These are phyloP conservation scores for Pelodiscus sinensis DNA, from an alignment of 2,113 vertebrate genomes.

Conservation along the genomic window DNA sequence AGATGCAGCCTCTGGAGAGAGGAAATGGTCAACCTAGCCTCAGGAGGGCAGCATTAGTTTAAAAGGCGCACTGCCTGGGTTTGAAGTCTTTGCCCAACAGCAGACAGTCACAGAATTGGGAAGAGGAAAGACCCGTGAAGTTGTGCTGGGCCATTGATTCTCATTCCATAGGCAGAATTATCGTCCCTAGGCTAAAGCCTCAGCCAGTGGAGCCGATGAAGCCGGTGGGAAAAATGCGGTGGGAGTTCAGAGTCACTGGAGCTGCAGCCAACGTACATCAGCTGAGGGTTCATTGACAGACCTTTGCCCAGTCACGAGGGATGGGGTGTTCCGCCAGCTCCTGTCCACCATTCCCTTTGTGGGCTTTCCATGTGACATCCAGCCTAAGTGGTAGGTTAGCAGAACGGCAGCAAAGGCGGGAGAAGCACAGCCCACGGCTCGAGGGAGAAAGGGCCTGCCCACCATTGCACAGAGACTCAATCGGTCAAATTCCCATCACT, in stretches of 20 bases:
- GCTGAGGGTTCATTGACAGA: neutral
- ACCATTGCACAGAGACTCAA: accelerated
- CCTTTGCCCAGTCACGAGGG: too few species aligned
- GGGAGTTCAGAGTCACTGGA: neutral
- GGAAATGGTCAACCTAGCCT: accelerated
- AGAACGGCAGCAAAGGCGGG: accelerated
- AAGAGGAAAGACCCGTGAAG: accelerated
- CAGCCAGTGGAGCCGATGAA: neutral
- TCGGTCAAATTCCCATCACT: neutral
- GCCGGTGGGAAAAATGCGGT: neutral
- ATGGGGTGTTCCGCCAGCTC: neutral
- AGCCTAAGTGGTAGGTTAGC: neutral
- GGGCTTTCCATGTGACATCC: neutral
- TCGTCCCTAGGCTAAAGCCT: neutral
- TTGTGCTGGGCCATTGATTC: accelerated
- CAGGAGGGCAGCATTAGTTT: neutral
- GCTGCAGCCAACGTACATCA: neutral
- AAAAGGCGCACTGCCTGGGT: accelerated
- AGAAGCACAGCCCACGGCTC: accelerated
- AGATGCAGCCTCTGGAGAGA: accelerated
- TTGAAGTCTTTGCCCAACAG: neutral
- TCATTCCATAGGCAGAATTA: accelerated
- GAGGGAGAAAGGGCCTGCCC: neutral
- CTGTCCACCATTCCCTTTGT: neutral
- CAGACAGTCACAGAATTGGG: accelerated